Percentiles rank a stretch among this genome's conserved stretches.
Conservation (phyloP, 2,113 vertebrate species). For the Malurus melanocephalus region DNA sequence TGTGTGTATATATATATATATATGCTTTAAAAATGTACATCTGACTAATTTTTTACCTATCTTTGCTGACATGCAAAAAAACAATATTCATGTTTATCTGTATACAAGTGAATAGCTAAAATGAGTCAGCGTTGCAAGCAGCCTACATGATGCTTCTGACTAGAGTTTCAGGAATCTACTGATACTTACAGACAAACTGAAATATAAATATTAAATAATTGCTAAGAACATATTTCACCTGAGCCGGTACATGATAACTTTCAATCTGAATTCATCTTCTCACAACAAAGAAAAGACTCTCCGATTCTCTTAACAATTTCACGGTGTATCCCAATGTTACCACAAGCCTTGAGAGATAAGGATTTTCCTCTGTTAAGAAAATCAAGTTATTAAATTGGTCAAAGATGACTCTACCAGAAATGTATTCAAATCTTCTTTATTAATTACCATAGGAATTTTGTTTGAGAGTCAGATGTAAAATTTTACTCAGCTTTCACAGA, state of each 20-base stretch:
- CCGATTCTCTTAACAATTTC: constrained; percentile 42
- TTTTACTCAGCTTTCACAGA: constrained; percentile 23
- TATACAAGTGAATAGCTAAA: neutral
- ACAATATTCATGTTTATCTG: neutral
- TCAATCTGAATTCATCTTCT: constrained; percentile 15
- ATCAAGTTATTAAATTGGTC: constrained; percentile 62
- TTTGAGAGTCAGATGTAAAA: constrained; percentile 25
- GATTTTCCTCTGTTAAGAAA: constrained; percentile 59
- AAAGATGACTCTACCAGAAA: constrained; percentile 57
- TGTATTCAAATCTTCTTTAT: constrained; percentile 54
- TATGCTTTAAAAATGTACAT: neutral
- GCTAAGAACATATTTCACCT: neutral
- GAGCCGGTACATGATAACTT: constrained; percentile 18
- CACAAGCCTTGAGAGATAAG: constrained; percentile 57
- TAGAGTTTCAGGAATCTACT: neutral
- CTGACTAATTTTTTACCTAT: neutral
- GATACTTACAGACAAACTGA: neutral
- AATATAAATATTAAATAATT: constrained; percentile 26
- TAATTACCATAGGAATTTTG: constrained; percentile 65
- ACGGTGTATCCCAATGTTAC: constrained; percentile 13
- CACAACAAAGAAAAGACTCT: neutral
- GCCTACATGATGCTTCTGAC: neutral
- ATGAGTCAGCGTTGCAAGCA: neutral
- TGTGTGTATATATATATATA: neutral
- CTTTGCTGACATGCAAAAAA: neutral